These are phyloP conservation scores for Euleptes europaea DNA, from an alignment of 2,113 vertebrate species.

Conservation along the genomic window DNA sequence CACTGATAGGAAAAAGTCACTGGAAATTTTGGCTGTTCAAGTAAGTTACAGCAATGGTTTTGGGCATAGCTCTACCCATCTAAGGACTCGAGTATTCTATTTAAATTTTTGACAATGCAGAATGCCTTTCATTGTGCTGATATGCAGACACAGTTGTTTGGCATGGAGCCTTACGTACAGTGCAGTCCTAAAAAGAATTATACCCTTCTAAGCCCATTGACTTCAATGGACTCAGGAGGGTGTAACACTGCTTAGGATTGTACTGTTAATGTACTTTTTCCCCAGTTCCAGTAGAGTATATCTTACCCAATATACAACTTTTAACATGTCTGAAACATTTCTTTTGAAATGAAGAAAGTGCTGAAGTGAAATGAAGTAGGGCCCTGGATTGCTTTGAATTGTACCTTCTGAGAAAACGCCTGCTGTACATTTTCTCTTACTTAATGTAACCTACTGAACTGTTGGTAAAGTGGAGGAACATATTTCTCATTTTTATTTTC, in stretches of 20 bases:
- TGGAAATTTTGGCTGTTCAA: conserved; percentile 53
- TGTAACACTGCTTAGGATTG: too few species aligned
- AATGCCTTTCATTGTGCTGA: conserved; percentile 29
- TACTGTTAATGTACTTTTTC: neutral
- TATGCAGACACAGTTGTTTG: conserved; percentile 26
- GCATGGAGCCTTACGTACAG: neutral
- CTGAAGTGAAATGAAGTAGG: conserved; percentile 31
- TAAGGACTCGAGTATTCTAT: conserved; percentile 34
- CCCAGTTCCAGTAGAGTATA: conserved; percentile 49
- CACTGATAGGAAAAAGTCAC: conserved; percentile 33
- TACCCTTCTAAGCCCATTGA: too few species aligned
- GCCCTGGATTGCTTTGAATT: neutral
- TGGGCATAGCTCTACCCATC: conserved; percentile 9
- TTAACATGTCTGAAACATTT: conserved; percentile 22
- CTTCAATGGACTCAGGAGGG: too few species aligned
- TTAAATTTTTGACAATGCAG: conserved; percentile 36
- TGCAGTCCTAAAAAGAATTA: too few species aligned
- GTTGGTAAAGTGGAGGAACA: neutral
- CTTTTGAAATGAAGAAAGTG: conserved; percentile 38
- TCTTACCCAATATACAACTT: neutral
- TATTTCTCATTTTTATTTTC: neutral
- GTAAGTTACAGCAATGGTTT: conserved; percentile 34
- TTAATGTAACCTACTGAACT: neutral
- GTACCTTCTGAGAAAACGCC: conserved; percentile 9
- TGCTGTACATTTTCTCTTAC: neutral